Evolutionary conservation across 1,140 invertebrate genomes (phyloP).

Genomic region (Asbolus verrucosus): DNA sequence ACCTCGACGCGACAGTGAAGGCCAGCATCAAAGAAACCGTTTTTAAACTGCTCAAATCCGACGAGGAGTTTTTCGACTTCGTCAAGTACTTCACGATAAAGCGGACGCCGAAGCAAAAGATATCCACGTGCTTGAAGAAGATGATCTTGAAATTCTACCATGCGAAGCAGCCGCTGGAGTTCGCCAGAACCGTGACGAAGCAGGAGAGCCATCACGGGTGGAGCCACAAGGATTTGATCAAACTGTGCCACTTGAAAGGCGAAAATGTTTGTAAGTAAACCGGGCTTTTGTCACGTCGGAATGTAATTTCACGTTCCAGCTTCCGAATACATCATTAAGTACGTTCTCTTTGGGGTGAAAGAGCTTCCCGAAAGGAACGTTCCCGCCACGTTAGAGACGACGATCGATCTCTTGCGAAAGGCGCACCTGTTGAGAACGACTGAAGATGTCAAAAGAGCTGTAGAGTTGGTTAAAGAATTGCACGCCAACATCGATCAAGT

Average conservation of each 20-base stretch:
- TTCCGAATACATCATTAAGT: slow-evolving; percentile 53
- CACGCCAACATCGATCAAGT: slow-evolving; percentile 52
- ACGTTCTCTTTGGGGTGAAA: slow-evolving; percentile 48
- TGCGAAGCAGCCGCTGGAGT: slow-evolving; percentile 66
- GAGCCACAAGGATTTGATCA: slow-evolving; percentile 77
- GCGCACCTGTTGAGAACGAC: slow-evolving; percentile 43
- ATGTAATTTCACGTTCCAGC: slow-evolving; percentile 39
- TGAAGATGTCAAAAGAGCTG: slow-evolving; percentile 46
- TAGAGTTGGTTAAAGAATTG: slow-evolving; percentile 43
- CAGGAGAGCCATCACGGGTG: slow-evolving; percentile 71
- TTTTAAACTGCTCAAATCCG: slow-evolving; percentile 65
- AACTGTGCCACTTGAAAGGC: slow-evolving; percentile 70
- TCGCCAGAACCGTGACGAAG: slow-evolving; percentile 71
- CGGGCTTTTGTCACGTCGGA: no score
- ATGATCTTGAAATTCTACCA: slow-evolving; percentile 71
- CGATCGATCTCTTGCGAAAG: slow-evolving; percentile 49
- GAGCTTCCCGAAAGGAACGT: slow-evolving; percentile 41
- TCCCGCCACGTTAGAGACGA: slow-evolving; percentile 46
- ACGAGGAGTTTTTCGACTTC: slow-evolving; percentile 71
- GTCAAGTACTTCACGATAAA: slow-evolving; percentile 66
- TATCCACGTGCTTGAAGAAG: slow-evolving; percentile 69
- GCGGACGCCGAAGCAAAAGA: slow-evolving; percentile 59
- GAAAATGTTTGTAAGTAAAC: slow-evolving; percentile 65
- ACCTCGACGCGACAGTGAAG: slow-evolving; percentile 16
- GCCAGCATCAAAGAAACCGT: slow-evolving; percentile 65